Base-by-base conservation (phyloP, 2,797 vertebrate genomes). In the Heliangelus exortis region DNA sequence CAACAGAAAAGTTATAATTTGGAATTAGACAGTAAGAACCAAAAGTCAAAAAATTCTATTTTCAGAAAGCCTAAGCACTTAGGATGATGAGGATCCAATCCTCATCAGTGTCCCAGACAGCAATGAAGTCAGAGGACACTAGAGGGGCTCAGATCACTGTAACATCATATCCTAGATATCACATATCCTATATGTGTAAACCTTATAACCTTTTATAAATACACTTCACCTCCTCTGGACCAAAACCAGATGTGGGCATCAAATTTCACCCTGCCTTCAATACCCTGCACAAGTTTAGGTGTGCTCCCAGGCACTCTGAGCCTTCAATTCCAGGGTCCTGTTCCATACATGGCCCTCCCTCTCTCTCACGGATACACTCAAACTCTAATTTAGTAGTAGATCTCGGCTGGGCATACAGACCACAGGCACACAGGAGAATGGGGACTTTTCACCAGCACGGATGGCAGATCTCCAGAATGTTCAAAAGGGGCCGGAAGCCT, bases 381-480 rank as follows among this genome's bases (percentile, higher is more conserved):
- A 26, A 4, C 31, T 62, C 79, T 78, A 72, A 88, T 69, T 84
- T 73, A 87, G n/a, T 62, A 63, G 54, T 51, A 81, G 47, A 68
- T 69, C 77, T 92, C 5, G 74, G 65, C 72, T 7, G 45, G n/a
- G 73, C 55, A 41, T 14, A 43, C 10, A 79, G 92, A 91, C 67
- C 84, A 59, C 71, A 90, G 89, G 78, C 71, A 5, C 61, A 50
- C 2, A 47, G 78, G 90, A 82, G 90, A 95, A 84, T 36, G 28
- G 62, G 59, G 91, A 91, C 89, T 90, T 90, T 63, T 84, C 91
- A 93, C 67, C 89, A 93, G 91, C 65, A 54, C 31, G 87, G 66
- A 96, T 95, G 96, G 95, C 97, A 95, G 80, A 84, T 88, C 93
- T 97, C 96, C 96, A 96, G 94, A 77, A 53, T 26, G 93, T 83